Evolutionary conservation across 1,140 invertebrate species (phyloP).

Genomic region (Ptiloglossa arizonensis): DNA sequence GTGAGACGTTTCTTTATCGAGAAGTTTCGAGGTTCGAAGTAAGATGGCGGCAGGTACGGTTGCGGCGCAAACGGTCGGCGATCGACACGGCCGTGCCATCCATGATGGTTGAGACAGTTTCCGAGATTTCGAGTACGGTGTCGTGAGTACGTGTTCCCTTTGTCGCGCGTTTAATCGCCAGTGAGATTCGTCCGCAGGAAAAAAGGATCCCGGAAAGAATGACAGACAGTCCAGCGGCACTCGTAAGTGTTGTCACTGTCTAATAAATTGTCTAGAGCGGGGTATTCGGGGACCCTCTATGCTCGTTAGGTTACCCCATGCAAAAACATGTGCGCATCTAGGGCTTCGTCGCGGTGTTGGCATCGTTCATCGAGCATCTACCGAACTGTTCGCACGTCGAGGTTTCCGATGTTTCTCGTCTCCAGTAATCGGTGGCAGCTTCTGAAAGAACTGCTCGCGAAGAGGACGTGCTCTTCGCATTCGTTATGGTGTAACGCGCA

Average conservation of each 20-base stretch:
- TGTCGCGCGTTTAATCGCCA: conserved; percentile 48
- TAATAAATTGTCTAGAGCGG: conserved; percentile 32
- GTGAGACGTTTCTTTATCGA: neutral
- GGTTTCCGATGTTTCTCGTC: too few species aligned
- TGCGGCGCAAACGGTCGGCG: conserved; percentile 43
- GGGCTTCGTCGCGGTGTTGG: neutral
- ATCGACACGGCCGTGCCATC: conserved; percentile 41
- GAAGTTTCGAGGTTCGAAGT: neutral
- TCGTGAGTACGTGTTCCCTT: conserved; percentile 58
- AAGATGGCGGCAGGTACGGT: conserved; percentile 41
- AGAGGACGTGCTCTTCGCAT: conserved; percentile 46
- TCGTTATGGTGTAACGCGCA: conserved; percentile 46
- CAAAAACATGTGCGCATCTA: conserved; percentile 19
- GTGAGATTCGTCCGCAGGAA: conserved; percentile 11
- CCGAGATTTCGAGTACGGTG: conserved; percentile 60
- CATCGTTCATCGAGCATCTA: neutral
- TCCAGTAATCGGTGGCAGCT: conserved; percentile 2
- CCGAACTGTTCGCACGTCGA: too few species aligned
- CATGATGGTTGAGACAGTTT: conserved; percentile 65
- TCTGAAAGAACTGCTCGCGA: conserved; percentile 32
- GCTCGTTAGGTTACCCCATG: conserved; percentile 37
- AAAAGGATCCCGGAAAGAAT: conserved; percentile 47
- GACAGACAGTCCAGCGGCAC: conserved; percentile 57
- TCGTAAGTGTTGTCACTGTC: conserved; percentile 67
- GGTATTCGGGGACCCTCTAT: neutral